These are phyloP conservation scores for Calcarius lapponicus DNA, from an alignment of 2,797 vertebrate species.

Conservation along the genomic window DNA sequence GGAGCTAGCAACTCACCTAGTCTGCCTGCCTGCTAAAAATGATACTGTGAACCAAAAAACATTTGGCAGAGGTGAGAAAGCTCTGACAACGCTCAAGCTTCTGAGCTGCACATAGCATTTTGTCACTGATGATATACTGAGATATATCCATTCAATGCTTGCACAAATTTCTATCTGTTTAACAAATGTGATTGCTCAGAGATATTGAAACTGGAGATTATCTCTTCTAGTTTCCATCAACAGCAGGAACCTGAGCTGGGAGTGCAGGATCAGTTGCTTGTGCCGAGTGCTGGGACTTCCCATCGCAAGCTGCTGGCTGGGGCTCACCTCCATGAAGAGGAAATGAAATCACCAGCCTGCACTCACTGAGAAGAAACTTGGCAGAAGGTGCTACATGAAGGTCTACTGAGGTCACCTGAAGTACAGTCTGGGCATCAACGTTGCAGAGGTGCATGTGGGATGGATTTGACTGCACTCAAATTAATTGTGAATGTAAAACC, in stretches of 20 bases:
- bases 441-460: background rate
- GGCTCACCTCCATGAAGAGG: background rate
- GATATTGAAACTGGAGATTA: background rate
- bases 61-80: background rate
- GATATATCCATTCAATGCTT: background rate
- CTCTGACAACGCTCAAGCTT: background rate
- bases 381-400: background rate
- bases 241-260: background rate
- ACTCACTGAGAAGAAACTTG: background rate
- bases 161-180: background rate
- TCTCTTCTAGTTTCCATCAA: background rate
- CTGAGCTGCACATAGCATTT: background rate
- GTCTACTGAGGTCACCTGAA: constrained; percentile 19
- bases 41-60: background rate
- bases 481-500: background rate
- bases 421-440: rapidly evolving
- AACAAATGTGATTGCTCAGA: background rate
- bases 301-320: rapidly evolving
- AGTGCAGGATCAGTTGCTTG: background rate
- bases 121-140: background rate
- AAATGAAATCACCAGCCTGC: background rate
- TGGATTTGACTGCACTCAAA: background rate
- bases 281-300: background rate
- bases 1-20: background rate
- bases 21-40: background rate